Base-by-base conservation (phyloP, 2,797 vertebrate species). In the Anguilla megastoma region DNA sequence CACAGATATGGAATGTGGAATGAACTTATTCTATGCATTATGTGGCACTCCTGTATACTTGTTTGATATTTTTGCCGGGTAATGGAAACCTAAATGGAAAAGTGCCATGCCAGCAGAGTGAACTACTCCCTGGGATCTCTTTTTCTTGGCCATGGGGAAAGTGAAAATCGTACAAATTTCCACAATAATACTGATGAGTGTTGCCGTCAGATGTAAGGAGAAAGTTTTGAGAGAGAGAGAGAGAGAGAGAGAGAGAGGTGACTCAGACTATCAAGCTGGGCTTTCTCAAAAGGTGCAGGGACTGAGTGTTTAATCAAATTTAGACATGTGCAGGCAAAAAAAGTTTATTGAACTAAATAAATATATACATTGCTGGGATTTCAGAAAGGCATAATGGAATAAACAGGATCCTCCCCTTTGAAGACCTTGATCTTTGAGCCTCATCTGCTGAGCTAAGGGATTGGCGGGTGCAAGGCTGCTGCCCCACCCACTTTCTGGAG, bases 401-500 rank as follows among this genome's bases (percentile, higher is more conserved):
- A 36, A 63, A 33, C 84, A 66, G 18, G 58, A 63, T 33, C 84
- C 58, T 85, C 56, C 58, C 83, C 24, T 14, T 50, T n/a, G 6
- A n/a, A 50, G 36, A 45, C 79, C 24, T 79, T 82, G 45, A 82
- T 24, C 79, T 48, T 82, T n/a, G n/a, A n/a, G 24, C 54, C 56
- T 9, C 24, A 36, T 16, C 12, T 60, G 36, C 3, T 12, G 60
- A 41, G 54, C 54, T 58, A 52, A 45, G 52, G 54, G 71, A 86
- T 86, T 86, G 24, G 27, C 24, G 41, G 85, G 21, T 12, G 10
- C 30, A 50, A 10, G 69, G 33, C n/a, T 50, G 21, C 7, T 60
- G 58, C 45, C 69, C 86, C 54, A 56, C 87, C 88, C 63, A 18
- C 54, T 66, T 58, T 79, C 24, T 24, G 86, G 69, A 85, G 84